phyloP scores from a whole-genome alignment of 2,113 vertebrate genomes.

The Rhynchopsitta pachyrhyncha region DNA sequence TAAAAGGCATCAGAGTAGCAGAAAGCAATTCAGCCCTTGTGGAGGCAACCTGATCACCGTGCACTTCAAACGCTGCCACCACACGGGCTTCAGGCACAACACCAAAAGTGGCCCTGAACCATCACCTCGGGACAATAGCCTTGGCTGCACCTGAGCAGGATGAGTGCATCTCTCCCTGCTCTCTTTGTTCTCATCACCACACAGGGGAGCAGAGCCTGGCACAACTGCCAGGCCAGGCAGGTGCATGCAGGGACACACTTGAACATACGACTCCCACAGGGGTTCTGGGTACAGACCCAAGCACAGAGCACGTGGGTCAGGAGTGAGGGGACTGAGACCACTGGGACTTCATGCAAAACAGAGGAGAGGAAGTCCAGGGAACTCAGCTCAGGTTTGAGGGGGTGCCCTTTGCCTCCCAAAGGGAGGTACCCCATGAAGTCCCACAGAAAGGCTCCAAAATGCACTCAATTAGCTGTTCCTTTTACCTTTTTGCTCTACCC shows the following conservation, averaged over 20 bases:
- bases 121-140: neutral
- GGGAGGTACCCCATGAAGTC: neutral
- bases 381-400: neutral
- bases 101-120: neutral
- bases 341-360: conserved; percentile 13
- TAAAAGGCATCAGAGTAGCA: neutral
- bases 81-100: rapidly evolving
- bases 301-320: neutral
- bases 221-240: rapidly evolving
- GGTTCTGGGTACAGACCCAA: neutral
- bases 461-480: conserved; percentile 49
- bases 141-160: neutral
- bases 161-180: neutral
- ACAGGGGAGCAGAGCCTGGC: neutral
- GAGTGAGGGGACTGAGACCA: neutral
- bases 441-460: conserved; percentile 10
- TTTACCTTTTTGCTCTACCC: conserved; percentile 68
- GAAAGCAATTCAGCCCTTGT: neutral
- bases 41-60: neutral
- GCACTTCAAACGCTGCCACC: neutral
- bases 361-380: neutral
- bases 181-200: neutral
- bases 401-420: neutral
- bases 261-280: rapidly evolving
- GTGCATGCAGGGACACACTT: neutral